A percentile compares a stretch with the other conserved stretches of the same genome.
Conservation (phyloP, 2,113 vertebrate genomes). For the Pachyramphus minor region DNA sequence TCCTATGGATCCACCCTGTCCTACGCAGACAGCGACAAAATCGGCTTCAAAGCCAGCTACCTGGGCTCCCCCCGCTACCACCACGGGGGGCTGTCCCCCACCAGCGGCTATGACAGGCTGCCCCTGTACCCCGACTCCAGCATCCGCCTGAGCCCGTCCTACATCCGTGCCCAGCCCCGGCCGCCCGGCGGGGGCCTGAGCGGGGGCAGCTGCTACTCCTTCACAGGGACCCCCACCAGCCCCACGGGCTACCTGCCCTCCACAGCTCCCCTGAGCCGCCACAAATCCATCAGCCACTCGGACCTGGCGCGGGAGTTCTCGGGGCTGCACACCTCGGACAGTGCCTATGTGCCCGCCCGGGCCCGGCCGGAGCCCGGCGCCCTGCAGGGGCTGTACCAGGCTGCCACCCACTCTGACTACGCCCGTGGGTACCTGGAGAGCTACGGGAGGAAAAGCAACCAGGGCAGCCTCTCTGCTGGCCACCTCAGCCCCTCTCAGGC, state of each 20-base stretch:
- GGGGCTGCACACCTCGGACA: conserved; percentile 72
- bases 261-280: conserved; percentile 75
- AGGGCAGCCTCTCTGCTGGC: not conserved
- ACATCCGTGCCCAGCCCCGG: conserved; percentile 72
- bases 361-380: conserved; percentile 44
- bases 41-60: conserved; percentile 81
- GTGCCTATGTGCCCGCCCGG: not conserved
- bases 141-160: conserved; percentile 71
- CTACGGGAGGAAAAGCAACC: conserved; percentile 45
- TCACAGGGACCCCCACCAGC: conserved; percentile 52
- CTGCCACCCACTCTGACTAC: conserved; percentile 52
- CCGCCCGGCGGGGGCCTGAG: conserved; percentile 75
- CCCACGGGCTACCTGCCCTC: conserved; percentile 71
- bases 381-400: conserved; percentile 70
- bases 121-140: conserved; percentile 76
- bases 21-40: conserved; percentile 81
- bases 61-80: conserved; percentile 72
- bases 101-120: conserved; percentile 72
- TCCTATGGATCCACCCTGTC: conserved; percentile 80
- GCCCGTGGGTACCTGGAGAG: conserved; percentile 66
- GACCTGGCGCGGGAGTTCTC: conserved; percentile 87
- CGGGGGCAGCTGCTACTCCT: conserved; percentile 54
- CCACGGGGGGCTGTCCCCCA: conserved; percentile 70
- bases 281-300: conserved; percentile 88
- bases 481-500: conserved; percentile 24